Conservation (phyloP, 2,888 invertebrate genomes). For the Epinotia brunnichana region DNA sequence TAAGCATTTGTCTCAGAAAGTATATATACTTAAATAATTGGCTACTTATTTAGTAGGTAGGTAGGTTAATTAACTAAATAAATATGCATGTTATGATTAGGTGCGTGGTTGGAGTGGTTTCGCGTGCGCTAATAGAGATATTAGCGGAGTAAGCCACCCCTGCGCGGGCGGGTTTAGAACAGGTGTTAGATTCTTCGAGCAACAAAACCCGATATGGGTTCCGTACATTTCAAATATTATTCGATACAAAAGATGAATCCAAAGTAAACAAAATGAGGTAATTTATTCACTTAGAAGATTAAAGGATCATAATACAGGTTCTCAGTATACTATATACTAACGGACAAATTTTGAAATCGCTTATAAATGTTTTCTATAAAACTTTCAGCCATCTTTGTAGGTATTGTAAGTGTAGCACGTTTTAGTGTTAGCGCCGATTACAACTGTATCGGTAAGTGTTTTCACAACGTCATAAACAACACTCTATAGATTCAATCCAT, state of each 20-base stretch:
- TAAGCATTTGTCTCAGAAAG: too few relatives aligned
- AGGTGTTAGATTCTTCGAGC: conserved; percentile 21
- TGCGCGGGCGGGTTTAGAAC: conserved; percentile 33
- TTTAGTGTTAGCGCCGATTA: not conserved
- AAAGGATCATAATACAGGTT: too few relatives aligned
- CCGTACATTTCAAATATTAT: not conserved
- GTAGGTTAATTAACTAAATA: conserved; percentile 11
- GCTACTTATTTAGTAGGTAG: not conserved
- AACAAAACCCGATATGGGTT: conserved; percentile 11
- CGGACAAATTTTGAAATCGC: not conserved
- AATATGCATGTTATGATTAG: conserved; percentile 10
- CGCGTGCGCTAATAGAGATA: conserved; percentile 32
- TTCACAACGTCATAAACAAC: not conserved
- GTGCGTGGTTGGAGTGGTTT: conserved; percentile 18
- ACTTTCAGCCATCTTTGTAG: not conserved
- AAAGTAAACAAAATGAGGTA: not conserved
- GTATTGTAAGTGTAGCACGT: not conserved
- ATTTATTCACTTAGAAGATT: not conserved
- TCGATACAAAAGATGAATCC: not conserved
- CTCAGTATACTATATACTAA: too few relatives aligned
- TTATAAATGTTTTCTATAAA: not conserved
- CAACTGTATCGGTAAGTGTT: not conserved
- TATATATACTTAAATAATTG: not conserved
- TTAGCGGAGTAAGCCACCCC: conserved; percentile 23
- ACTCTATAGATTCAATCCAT: not conserved